Percentiles rank a stretch among this genome's conserved stretches.
phyloP scores from a whole-genome alignment of 1,140 invertebrate species.

The Heliconius nattereri region DNA sequence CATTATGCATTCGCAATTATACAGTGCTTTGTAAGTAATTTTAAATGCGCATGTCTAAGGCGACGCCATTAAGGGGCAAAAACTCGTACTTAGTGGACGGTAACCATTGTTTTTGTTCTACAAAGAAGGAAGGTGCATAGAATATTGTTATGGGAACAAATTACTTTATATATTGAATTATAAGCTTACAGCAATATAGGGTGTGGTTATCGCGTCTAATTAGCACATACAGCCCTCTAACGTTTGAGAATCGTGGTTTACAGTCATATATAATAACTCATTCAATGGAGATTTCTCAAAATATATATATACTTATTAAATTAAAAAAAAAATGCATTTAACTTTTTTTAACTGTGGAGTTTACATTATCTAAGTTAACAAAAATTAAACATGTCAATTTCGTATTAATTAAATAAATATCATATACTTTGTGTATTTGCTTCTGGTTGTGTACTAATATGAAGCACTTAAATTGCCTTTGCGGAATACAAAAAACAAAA shows the following conservation, averaged over 20 bases:
- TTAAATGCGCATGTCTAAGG: slow-evolving; percentile 46
- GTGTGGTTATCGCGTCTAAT: neutral
- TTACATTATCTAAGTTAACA: no score
- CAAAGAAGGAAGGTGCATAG: neutral
- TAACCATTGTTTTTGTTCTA: slow-evolving; percentile 21
- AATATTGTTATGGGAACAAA: neutral
- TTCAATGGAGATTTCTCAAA: no score
- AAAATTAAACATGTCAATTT: no score
- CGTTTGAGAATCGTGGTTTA: neutral
- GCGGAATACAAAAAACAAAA: no score
- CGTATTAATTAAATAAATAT: no score
- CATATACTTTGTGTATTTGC: no score
- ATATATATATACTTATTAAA: no score
- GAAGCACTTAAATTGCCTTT: no score
- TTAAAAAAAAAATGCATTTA: no score
- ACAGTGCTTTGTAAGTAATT: slow-evolving; percentile 41
- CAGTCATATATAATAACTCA: neutral
- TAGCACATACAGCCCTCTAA: neutral
- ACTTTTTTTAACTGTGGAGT: no score
- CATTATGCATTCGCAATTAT: slow-evolving; percentile 40
- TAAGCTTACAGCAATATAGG: neutral
- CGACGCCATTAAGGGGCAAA: slow-evolving; percentile 32
- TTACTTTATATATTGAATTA: slow-evolving; percentile 12
- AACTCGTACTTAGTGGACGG: slow-evolving; percentile 35
- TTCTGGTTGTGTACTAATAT: no score